Evolutionary conservation across 92 coral and sea anemone species (phyloP), one percentile per base, ranked within the genome.

Genomic region (Actinernus sp.): DNA sequence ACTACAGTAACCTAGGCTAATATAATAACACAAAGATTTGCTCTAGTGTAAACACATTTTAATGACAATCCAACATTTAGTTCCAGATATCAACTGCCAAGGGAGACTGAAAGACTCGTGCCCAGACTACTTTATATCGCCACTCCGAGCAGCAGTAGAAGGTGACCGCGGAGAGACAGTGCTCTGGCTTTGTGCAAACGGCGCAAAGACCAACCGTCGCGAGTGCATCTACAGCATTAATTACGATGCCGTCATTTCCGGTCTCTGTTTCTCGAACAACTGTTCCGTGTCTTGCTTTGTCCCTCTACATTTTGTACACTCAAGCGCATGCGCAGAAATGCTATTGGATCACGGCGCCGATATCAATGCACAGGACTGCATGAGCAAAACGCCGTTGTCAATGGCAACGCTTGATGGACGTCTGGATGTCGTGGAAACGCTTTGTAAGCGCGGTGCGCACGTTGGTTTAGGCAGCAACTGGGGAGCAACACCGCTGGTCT

Each of bases 401-500:
- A 81, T 87, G 88, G 93, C 93, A 70, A 74, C 93, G 46, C 71
- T 87, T 20, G 65, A 56, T 64, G 88, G 93, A 3, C 88, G 82
- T 2, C 73, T 69, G 5, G 85, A 69, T 17, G 82, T 81, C 36
- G 58, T 81, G 85, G 65, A 63, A 27, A 48, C 78, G 27, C 73
- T 87, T 26, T 87, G 93, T 41, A 22, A 49, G 20, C 48, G 41
- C 48, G 68, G 88, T n/a, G 93, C 93, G 34, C 55, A 49, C 26
- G 66, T 87, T 5, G 69, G 67, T 33, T 75, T 87, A 31, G 77
- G 80, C 1, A 75, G 88, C 58, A 70, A 64, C 32, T 81, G 93
- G 93, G 93, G 85, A 5, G 81, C 87, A 26, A 84, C 94, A 53
- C 87, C 94, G 50, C 80, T 88, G 61, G 82, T 68, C 20, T 88